Base-by-base conservation (phyloP, 2,797 vertebrate species). In the Crocidura indochinensis region DNA sequence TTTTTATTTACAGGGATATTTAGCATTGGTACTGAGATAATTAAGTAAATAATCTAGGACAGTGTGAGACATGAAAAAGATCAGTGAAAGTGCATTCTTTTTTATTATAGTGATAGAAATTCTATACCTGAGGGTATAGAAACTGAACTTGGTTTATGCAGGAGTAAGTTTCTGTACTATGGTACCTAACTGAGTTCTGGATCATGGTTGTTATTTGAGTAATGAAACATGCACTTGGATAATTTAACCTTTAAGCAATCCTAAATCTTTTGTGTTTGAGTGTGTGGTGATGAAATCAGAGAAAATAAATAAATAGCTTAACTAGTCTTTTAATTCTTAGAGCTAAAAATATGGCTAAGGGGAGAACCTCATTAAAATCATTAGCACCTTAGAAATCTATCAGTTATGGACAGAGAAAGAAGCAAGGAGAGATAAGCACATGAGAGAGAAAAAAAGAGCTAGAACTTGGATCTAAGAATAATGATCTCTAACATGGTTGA, bases 311-410 rank as follows among this genome's bases (percentile, higher is more conserved):
- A 87, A 83, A 88, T 46, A 85, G 27, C 20, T 46, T 82, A 72
- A 92, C 20, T 56, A 60, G 53, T 80, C 47, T n/a, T 71, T n/a
- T 90, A 26, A 8, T 27, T 1, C 1, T 73, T 62, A 56, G 22
- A 94, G 8, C 12, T 84, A 74, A 74, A 68, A 94, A 81, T 87
- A 92, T 92, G 65, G 71, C 84, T 73, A 91, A 83, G 6, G 44
- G 51, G 8, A 31, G 62, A 95, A 47, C 27, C 87, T 95, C 94
- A 95, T 94, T 94, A 90, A 96, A 92, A 51, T 83, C 94, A 82
- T 56, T 82, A 73, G 62, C 90, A 56, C 2, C 11, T 85, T 91
- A 93, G 92, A 51, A 91, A 73, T 9, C 93, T 95, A 92, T 91
- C 94, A 96, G 64, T 26, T 86, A 69, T 26, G 46, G 94, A 75